Evolutionary conservation across 2,113 vertebrate species (phyloP), one percentile per base, ranked within the genome.

Genomic region (Bubo bubo): DNA sequence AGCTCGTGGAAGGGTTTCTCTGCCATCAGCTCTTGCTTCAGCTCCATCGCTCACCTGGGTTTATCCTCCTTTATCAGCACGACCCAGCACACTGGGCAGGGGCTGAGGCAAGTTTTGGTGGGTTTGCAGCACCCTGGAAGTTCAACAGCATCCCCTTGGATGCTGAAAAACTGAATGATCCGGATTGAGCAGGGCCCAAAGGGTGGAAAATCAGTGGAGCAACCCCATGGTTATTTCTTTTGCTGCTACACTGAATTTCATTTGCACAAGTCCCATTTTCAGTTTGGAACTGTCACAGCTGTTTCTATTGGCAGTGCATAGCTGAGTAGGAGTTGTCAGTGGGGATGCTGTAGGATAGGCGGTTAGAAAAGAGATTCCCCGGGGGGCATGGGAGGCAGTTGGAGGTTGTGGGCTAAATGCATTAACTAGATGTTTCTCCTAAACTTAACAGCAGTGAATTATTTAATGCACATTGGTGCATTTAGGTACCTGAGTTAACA

Each of bases 281-380:
- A 47, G 94, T 58, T 90, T 45, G 96, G 96, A 97, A 85, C 94
- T 96, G 97, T 96, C 94, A 95, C 95, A 96, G 97, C 95, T 97
- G 96, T 95, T 95, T 96, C 95, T 82, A 95, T 97, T 96, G 97
- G 97, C 96, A 96, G 94, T 66, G 94, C 96, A 96, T 91, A 58
- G 83, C 94, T 96, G 97, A 96, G 96, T 94, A 93, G 96, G 94
- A 94, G 95, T 94, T 96, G 97, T 95, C 97, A 94, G 93, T 95
- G 94, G 93, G 94, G 95, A 97, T 81, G 97, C 93, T 96, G 93
- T 27, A 77, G 97, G 96, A 96, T 81, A 62, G 95, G 95, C 83
- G 28, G 93, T 37, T 87, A 60, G 93, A 76, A 60, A 66, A 95
- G 97, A 97, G 95, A 95, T 96, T 95, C 96, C 95, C 94, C 79